phyloP scores from a whole-genome alignment of 2,888 invertebrate species.

The Invenusta paracnida region DNA sequence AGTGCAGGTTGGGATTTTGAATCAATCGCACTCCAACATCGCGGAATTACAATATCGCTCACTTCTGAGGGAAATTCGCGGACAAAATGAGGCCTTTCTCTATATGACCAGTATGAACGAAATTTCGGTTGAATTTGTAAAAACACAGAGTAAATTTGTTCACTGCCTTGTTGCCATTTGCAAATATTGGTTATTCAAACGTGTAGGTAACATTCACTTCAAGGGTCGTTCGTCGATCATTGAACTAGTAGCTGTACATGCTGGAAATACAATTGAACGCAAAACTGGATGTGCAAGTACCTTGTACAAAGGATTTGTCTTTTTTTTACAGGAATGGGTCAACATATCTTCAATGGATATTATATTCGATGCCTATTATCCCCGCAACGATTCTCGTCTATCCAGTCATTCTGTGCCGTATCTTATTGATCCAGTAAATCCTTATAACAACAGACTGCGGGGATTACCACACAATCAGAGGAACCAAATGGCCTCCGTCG shows the following conservation, averaged over 20 bases:
- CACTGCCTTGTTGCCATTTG: background rate
- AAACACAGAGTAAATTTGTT: background rate
- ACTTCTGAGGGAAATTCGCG: background rate
- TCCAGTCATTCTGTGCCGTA: background rate
- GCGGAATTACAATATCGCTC: background rate
- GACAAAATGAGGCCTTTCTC: background rate
- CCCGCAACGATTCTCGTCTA: background rate
- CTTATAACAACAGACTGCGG: background rate
- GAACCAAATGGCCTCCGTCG: background rate
- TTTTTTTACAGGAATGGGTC: background rate
- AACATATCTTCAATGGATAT: background rate
- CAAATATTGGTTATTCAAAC: background rate
- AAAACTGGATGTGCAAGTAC: background rate
- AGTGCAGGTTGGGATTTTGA: background rate
- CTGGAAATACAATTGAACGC: background rate
- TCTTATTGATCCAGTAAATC: background rate
- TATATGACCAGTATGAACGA: background rate
- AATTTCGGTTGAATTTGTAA: background rate
- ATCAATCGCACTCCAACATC: background rate
- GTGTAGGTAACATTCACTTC: background rate
- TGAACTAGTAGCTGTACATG: constrained; percentile 2
- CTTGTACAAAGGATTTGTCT: background rate
- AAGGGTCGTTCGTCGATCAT: constrained; percentile 4
- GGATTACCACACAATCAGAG: background rate
- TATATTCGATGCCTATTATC: background rate